phyloP scores from a whole-genome alignment of 2,888 invertebrate species.

The Anagyrus pseudococci region DNA sequence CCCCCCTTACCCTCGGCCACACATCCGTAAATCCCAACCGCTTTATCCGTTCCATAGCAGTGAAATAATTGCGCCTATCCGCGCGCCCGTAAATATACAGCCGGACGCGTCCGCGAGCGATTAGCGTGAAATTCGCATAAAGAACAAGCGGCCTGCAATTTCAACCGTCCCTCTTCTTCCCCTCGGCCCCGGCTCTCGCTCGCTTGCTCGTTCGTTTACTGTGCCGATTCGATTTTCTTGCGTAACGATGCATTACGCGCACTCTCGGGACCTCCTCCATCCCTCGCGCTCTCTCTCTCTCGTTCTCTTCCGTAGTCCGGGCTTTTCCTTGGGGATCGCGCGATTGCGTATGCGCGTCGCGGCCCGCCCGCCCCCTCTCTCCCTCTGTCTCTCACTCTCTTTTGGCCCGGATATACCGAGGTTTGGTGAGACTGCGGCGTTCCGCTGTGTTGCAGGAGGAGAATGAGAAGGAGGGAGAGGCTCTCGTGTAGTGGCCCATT shows the following conservation, averaged over 20 bases:
- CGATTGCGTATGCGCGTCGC: not conserved
- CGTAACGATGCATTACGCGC: not conserved
- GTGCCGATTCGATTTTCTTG: slow-evolving; percentile 1
- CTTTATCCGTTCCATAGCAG: not conserved
- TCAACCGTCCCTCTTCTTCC: not conserved
- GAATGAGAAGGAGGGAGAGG: too few species aligned
- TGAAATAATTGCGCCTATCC: not conserved
- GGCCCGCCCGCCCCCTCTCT: not conserved
- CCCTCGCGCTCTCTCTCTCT: too few species aligned
- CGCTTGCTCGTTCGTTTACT: slow-evolving; percentile 3
- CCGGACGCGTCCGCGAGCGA: not conserved
- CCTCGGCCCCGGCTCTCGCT: not conserved
- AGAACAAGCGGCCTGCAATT: not conserved
- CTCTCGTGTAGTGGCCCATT: too few species aligned
- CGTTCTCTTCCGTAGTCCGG: too few species aligned
- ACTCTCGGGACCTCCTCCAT: too few species aligned
- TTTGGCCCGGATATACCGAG: too few species aligned
- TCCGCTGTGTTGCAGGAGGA: too few species aligned
- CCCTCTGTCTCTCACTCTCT: too few species aligned
- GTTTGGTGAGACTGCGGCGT: too few species aligned
- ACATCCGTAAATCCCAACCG: not conserved
- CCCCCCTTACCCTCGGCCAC: not conserved
- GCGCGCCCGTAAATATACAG: not conserved
- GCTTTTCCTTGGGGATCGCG: not conserved
- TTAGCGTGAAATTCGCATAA: not conserved